Evolutionary conservation across 2,797 vertebrate genomes (phyloP), one percentile per base, ranked within the genome.

Genomic region (Phrynocephalus guinanensis): DNA sequence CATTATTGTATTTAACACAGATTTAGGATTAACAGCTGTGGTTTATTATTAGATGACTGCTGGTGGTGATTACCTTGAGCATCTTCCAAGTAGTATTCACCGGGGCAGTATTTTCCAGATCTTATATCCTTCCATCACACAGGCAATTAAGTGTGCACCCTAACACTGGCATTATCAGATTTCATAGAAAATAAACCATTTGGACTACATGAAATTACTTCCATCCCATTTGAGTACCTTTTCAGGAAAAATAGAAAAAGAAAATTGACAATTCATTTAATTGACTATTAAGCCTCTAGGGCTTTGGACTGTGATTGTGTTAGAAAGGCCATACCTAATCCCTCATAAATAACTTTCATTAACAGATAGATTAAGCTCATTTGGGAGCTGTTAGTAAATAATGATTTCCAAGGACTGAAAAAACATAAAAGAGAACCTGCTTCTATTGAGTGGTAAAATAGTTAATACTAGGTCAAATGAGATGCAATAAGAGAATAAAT

Each of bases 311-410:
- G 0, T 3, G 4, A 30, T 48, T 30, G 4, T 4, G 30, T 44
- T 77, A 87, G 81, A 86, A 71, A 89, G 18, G 68, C 48, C 82
- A 2, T 83, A 83, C 73, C 67, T 88, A 88, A 87, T 85, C 83
- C 83, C 50, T 44, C n/a, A 85, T 13, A 85, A 75, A 88, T 83
- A 79, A 83, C 28, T 87, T 85, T 48, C 56, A 30, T 89, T 84
- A 79, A 9, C 38, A 76, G 0, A 33, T 68, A 86, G 11, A 77
- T 26, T 56, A 73, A 0, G n/a, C 1, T 83, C 11, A 68, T 82
- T 24, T 28, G 26, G 52, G 24, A 88, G 44, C 8, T 77, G 20
- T 56, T 89, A 80, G n/a, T 72, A 84, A 85, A 76, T 3, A 77
- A 82, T 76, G 76, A 68, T 8, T 85, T 71, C n/a, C 82, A 68